phyloP scores from a whole-genome alignment of 2,888 invertebrate species.

The Sinelater perroti region DNA sequence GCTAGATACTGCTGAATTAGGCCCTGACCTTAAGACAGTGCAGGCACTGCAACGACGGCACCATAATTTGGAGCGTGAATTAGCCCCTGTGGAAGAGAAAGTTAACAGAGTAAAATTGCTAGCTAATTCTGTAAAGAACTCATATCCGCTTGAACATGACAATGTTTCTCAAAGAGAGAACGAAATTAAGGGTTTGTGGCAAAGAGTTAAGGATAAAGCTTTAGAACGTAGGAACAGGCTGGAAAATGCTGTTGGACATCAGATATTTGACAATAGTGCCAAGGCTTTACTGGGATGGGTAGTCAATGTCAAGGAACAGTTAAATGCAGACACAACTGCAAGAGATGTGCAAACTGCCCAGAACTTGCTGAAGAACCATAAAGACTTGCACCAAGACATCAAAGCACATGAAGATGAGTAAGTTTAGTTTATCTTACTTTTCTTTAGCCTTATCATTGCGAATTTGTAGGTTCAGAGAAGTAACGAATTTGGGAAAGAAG shows the following conservation, averaged over 20 bases:
- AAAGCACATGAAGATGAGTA: conserved; percentile 89
- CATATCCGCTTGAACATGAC: conserved; percentile 89
- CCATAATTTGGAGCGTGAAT: conserved; percentile 91
- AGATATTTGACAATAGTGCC: conserved; percentile 89
- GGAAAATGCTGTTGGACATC: conserved; percentile 94
- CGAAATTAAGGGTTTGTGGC: conserved; percentile 89
- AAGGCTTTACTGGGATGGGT: conserved; percentile 86
- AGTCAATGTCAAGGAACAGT: conserved; percentile 77
- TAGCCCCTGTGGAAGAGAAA: conserved; percentile 94
- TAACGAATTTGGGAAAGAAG: conserved; percentile 81
- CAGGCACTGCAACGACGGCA: conserved; percentile 91
- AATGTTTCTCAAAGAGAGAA: conserved; percentile 86
- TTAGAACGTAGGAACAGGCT: conserved; percentile 82
- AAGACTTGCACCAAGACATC: conserved; percentile 90
- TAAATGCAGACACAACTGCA: conserved; percentile 80
- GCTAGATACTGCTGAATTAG: conserved; percentile 78
- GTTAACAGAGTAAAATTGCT: conserved; percentile 86
- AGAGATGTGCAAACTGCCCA: conserved; percentile 94
- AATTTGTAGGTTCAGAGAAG: conserved; percentile 76
- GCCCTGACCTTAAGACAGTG: conserved; percentile 89
- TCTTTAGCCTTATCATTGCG: no score
- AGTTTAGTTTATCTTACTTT: conserved; percentile 57
- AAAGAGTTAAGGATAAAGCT: conserved; percentile 85
- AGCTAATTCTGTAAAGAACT: conserved; percentile 89
- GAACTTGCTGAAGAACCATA: conserved; percentile 86